Evolutionary conservation across 2,113 vertebrate genomes (phyloP).

Genomic region (Ammodramus savannarum): DNA sequence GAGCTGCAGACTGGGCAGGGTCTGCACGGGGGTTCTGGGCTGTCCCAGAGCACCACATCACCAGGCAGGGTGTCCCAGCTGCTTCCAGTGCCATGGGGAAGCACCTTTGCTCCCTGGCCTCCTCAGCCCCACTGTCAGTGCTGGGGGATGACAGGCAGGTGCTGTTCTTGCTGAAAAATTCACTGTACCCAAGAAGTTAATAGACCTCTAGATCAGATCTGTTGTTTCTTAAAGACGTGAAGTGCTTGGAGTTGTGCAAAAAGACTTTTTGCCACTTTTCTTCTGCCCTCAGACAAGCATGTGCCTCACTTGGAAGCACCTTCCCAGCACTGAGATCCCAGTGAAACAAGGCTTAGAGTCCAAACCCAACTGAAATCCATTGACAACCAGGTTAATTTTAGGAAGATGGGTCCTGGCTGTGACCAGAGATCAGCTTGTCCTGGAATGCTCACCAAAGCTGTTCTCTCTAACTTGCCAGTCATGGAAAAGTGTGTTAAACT

Average conservation of each 20-base stretch:
- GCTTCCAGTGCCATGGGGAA: neutral
- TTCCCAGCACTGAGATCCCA: neutral
- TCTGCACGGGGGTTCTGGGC: neutral
- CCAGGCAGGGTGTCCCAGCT: neutral
- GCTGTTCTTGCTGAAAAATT: neutral
- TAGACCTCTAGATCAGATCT: neutral
- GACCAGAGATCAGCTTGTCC: neutral
- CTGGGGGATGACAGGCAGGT: neutral
- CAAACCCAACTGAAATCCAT: neutral
- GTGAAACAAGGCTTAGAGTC: neutral
- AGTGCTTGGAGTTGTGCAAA: neutral
- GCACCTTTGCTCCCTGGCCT: neutral
- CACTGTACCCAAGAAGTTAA: neutral
- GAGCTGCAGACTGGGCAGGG: neutral
- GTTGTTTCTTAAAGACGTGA: neutral
- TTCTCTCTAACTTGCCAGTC: neutral
- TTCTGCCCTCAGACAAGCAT: neutral
- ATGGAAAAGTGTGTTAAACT: constrained; percentile 4
- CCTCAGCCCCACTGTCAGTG: neutral
- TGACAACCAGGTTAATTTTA: neutral
- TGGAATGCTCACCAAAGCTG: neutral
- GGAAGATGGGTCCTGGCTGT: neutral
- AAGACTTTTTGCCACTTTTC: neutral
- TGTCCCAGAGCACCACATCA: neutral
- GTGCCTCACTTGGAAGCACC: neutral